Percentiles rank a stretch among this genome's conserved stretches.
These are phyloP conservation scores for Alligator mississippiensis DNA, from an alignment of 2,113 vertebrate species.

Conservation along the genomic window DNA sequence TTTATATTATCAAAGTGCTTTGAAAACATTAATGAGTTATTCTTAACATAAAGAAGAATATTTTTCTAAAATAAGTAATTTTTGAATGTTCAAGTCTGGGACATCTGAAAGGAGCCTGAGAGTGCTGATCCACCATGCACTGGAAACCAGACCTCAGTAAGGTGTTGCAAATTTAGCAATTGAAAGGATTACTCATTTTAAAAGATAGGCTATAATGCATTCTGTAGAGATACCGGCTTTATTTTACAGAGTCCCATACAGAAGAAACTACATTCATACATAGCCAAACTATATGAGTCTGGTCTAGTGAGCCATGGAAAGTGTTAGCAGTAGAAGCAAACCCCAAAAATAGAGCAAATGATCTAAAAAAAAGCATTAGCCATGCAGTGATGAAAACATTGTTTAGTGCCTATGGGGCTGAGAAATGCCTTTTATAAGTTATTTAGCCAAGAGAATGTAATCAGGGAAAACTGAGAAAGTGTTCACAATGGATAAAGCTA, in stretches of 20 bases:
- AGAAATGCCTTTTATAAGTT: neutral
- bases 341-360: neutral
- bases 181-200: too few relatives aligned
- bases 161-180: neutral
- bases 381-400: neutral
- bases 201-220: neutral
- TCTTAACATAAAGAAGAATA: neutral
- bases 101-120: neutral
- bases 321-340: neutral
- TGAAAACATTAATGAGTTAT: neutral
- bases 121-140: neutral
- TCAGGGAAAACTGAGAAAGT: neutral
- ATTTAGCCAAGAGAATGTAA: neutral
- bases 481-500: slow-evolving; percentile 5
- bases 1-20: accelerated
- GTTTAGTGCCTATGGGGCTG: neutral
- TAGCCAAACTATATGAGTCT: neutral
- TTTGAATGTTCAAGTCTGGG: neutral
- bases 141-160: neutral
- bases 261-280: neutral
- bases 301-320: neutral
- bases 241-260: neutral
- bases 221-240: neutral
- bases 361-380: neutral
- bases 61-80: neutral